phyloP scores from a whole-genome alignment of 1,140 invertebrate genomes.

The Drosophila quadrilineata region DNA sequence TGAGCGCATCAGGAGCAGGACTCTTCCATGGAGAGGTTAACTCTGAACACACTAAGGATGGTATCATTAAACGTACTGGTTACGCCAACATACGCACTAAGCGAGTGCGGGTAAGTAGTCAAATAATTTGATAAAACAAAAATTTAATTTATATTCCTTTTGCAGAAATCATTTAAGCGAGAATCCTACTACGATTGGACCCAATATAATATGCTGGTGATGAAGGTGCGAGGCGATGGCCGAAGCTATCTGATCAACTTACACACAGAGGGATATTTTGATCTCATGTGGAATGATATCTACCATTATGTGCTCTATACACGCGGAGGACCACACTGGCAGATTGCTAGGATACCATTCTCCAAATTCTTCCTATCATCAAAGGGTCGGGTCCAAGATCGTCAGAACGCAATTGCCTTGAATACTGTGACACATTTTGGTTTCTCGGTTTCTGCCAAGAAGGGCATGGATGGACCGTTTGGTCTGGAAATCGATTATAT shows the following conservation, averaged over 20 bases:
- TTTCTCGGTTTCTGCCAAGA: slow-evolving; percentile 90
- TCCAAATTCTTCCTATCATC: slow-evolving; percentile 93
- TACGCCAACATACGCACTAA: slow-evolving; percentile 90
- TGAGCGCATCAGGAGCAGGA: slow-evolving; percentile 86
- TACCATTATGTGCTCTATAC: slow-evolving; percentile 93
- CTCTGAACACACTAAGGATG: slow-evolving; percentile 89
- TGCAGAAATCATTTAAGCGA: slow-evolving; percentile 92
- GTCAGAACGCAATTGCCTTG: slow-evolving; percentile 85
- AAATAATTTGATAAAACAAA: background rate
- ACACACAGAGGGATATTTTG: slow-evolving; percentile 86
- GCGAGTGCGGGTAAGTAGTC: slow-evolving; percentile 84
- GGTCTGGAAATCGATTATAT: slow-evolving; percentile 96
- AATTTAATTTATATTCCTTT: background rate
- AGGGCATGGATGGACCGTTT: slow-evolving; percentile 88
- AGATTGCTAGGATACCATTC: slow-evolving; percentile 95
- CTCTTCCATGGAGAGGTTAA: slow-evolving; percentile 89
- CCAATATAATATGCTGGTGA: slow-evolving; percentile 90
- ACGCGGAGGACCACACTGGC: slow-evolving; percentile 98
- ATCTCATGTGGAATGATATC: slow-evolving; percentile 92
- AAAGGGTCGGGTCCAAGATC: slow-evolving; percentile 94
- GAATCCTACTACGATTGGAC: slow-evolving; percentile 87
- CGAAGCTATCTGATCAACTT: slow-evolving; percentile 92
- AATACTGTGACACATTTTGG: slow-evolving; percentile 87
- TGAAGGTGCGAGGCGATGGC: slow-evolving; percentile 95
- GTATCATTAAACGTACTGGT: slow-evolving; percentile 87